Conservation (phyloP, 2,888 invertebrate species). For the Oligia strigilis region DNA sequence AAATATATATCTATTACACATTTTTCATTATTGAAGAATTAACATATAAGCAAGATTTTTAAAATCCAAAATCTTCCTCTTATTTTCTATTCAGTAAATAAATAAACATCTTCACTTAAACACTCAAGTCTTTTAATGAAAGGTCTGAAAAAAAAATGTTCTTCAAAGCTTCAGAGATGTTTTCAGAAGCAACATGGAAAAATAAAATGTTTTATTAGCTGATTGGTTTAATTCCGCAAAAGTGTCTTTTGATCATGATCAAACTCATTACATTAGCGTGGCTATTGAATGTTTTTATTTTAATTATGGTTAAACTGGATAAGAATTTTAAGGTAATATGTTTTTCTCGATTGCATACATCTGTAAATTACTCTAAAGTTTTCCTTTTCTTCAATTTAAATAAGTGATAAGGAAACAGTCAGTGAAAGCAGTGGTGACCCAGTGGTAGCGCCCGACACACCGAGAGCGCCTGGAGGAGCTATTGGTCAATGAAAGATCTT, state of each 20-base stretch:
- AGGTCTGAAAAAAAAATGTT: constrained; percentile 20
- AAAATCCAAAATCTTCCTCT: background rate
- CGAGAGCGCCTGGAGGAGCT: too few relatives aligned
- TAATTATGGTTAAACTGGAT: constrained; percentile 44
- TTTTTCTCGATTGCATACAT: background rate
- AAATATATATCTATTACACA: too few relatives aligned
- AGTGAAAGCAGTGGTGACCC: background rate
- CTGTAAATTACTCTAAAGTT: background rate
- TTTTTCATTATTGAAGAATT: too few relatives aligned
- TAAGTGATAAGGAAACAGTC: background rate
- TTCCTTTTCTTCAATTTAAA: background rate
- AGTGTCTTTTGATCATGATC: constrained; percentile 51
- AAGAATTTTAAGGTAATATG: too few relatives aligned
- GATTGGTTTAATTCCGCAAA: constrained; percentile 56
- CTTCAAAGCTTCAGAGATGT: constrained; percentile 17
- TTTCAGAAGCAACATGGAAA: constrained; percentile 22
- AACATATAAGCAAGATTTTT: background rate
- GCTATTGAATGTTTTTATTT: constrained; percentile 32
- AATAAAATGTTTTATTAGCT: constrained; percentile 51
- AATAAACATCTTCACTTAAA: constrained; percentile 43
- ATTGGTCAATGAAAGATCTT: too few relatives aligned
- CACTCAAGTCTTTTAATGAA: constrained; percentile 28
- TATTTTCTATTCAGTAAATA: constrained; percentile 29
- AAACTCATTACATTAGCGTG: constrained; percentile 55
- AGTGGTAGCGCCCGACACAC: background rate